These are phyloP conservation scores for Pavo muticus DNA, from an alignment of 2,113 vertebrate genomes.

Conservation along the genomic window DNA sequence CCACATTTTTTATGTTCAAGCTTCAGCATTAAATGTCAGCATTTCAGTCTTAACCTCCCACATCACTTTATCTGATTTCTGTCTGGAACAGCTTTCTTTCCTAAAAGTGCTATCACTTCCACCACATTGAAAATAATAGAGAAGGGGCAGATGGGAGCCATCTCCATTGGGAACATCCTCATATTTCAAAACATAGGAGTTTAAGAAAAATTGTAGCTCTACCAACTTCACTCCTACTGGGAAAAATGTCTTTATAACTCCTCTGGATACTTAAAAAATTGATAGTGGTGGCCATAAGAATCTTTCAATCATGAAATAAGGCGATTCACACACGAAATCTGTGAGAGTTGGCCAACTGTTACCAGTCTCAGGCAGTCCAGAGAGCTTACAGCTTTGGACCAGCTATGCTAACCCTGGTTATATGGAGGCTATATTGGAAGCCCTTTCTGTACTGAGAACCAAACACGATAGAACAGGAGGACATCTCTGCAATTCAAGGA, in stretches of 20 bases:
- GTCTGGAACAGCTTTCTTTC: not conserved
- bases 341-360: not conserved
- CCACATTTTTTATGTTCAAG: not conserved
- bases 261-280: not conserved
- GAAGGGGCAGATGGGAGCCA: not conserved
- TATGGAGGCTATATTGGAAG: not conserved
- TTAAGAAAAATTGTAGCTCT: not conserved
- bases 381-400: conserved; percentile 34
- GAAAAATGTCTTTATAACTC: not conserved
- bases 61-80: not conserved
- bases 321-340: not conserved
- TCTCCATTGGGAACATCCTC: not conserved
- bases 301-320: not conserved
- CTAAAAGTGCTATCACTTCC: not conserved
- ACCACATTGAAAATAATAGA: not conserved
- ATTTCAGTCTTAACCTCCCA: not conserved
- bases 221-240: not conserved
- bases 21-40: not conserved
- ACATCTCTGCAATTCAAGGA: not conserved
- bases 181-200: not conserved
- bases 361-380: conserved; percentile 13
- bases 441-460: not conserved
- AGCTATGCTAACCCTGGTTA: not conserved
- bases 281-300: not conserved
- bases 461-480: not conserved